phyloP scores from a whole-genome alignment of 2,797 vertebrate genomes.

The Channa striata region DNA sequence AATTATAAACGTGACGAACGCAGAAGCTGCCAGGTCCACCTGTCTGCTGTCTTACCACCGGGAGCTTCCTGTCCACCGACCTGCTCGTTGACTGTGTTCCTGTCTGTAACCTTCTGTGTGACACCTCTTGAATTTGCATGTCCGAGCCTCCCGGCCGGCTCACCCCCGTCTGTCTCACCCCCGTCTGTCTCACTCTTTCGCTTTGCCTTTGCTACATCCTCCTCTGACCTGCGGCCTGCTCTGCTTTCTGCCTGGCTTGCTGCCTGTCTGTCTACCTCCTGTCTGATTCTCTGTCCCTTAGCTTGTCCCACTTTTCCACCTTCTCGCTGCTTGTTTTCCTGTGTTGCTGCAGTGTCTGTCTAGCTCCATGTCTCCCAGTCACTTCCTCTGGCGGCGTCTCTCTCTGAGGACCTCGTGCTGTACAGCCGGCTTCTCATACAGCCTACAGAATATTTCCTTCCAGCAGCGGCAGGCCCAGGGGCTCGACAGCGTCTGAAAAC shows the following conservation, averaged over 20 bases:
- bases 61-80: not conserved
- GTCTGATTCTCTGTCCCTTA: not conserved
- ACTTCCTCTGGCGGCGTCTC: not conserved
- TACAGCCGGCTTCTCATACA: not conserved
- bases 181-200: not conserved
- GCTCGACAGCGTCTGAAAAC: constrained; percentile 17
- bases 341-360: not conserved
- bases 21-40: constrained; percentile 61
- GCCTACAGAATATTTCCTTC: constrained; percentile 4
- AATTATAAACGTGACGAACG: constrained; percentile 79
- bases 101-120: no score
- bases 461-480: constrained; percentile 12
- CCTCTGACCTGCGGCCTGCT: not conserved
- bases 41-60: constrained; percentile 24
- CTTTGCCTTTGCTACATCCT: not conserved
- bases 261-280: not conserved
- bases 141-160: no score
- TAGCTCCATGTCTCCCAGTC: not conserved
- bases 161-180: not conserved
- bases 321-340: not conserved
- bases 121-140: not conserved
- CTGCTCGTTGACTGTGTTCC: not conserved
- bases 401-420: not conserved
- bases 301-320: not conserved
- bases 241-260: not conserved